phyloP scores from a whole-genome alignment of 2,888 invertebrate species.

The Stenchaetothrips biformis region DNA sequence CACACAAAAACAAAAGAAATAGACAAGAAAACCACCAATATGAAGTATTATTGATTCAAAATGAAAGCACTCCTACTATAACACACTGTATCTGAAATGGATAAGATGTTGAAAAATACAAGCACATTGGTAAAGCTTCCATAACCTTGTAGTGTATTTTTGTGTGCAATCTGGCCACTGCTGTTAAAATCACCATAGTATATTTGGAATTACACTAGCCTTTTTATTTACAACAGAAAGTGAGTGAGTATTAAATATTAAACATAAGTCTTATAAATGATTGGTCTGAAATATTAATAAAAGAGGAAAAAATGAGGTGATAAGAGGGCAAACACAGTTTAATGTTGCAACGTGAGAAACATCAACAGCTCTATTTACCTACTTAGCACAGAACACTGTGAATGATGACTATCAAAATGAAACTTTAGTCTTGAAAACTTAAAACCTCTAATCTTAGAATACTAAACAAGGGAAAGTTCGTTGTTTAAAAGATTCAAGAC shows the following conservation, averaged over 20 bases:
- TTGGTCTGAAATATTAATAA: constrained; percentile 11
- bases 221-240: constrained; percentile 12
- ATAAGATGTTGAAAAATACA: not conserved
- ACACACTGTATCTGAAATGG: not conserved
- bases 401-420: not conserved
- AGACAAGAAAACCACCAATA: not conserved
- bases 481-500: not conserved
- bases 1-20: not conserved
- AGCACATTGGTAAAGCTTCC: not conserved
- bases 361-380: not conserved
- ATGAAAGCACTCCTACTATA: not conserved
- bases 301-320: not conserved
- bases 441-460: not conserved
- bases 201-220: constrained; percentile 18
- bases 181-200: not conserved
- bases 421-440: not conserved
- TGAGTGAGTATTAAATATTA: not conserved
- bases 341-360: not conserved
- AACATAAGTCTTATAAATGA: constrained; percentile 6
- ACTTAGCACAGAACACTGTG: not conserved
- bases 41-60: not conserved
- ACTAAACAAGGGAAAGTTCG: not conserved
- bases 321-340: not conserved
- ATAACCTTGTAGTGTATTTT: not conserved
- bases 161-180: constrained; percentile 17